Percentiles rank a stretch among this genome's conserved stretches.
Conservation (phyloP, 2,888 invertebrate species). For the Arctia plantaginis region DNA sequence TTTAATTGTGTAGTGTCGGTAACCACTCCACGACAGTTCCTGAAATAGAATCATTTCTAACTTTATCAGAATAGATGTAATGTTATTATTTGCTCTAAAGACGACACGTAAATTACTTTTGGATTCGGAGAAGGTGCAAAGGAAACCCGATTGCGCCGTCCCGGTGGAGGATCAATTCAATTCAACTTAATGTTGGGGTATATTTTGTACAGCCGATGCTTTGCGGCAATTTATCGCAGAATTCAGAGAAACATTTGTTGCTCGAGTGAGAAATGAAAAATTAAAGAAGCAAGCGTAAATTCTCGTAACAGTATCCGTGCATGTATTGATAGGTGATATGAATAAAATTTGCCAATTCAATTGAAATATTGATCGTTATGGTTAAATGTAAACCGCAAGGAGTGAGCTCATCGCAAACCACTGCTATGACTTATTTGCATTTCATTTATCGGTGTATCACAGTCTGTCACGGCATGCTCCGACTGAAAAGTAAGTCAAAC, state of each 20-base stretch:
- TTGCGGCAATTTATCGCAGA: neutral
- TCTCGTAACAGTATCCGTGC: neutral
- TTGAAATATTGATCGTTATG: neutral
- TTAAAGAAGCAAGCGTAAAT: neutral
- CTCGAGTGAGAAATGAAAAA: neutral
- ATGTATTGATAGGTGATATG: neutral
- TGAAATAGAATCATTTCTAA: neutral
- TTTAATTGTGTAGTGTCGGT: too few species aligned
- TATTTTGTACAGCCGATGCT: neutral
- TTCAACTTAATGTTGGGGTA: neutral
- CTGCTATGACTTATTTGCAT: neutral
- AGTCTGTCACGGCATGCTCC: neutral
- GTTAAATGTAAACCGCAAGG: neutral
- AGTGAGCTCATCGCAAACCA: neutral
- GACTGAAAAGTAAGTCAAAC: neutral
- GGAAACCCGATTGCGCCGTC: neutral
- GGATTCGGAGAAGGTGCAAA: too few species aligned
- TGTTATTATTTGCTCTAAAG: too few species aligned
- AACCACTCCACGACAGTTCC: neutral
- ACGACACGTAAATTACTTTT: too few species aligned
- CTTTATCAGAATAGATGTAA: neutral
- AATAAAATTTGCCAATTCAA: neutral
- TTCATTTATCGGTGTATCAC: neutral
- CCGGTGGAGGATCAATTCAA: neutral
- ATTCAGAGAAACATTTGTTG: neutral